A percentile compares a stretch with the other conserved stretches of the same genome.
These are phyloP conservation scores for Petrolisthes cinctipes DNA, from an alignment of 2,888 invertebrate genomes.

Conservation along the genomic window DNA sequence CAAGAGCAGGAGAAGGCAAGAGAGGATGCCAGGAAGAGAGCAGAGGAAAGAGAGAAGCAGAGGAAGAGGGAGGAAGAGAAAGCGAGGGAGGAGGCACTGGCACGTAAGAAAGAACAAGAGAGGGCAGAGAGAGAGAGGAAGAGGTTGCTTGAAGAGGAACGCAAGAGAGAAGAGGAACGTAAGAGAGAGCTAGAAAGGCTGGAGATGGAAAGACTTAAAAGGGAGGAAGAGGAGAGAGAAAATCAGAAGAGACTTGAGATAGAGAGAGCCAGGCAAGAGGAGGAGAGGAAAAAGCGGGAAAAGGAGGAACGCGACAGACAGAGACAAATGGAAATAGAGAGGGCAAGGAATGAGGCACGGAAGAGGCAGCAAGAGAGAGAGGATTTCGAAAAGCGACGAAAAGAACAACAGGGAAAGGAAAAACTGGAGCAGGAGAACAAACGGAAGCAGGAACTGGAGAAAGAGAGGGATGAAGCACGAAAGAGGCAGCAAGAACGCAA, in stretches of 20 bases:
- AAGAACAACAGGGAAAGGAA: conserved; percentile 12
- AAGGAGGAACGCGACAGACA: background rate
- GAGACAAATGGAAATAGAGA: background rate
- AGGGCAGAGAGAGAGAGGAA: background rate
- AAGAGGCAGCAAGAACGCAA: conserved; percentile 24
- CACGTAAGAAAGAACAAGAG: background rate
- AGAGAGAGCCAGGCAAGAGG: conserved; percentile 27
- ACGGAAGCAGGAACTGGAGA: background rate
- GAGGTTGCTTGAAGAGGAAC: background rate
- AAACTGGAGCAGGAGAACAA: conserved; percentile 6
- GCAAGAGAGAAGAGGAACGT: background rate
- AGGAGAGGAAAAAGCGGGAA: background rate
- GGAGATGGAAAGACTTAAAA: background rate
- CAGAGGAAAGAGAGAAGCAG: conserved; percentile 1
- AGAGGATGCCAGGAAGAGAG: conserved; percentile 6
- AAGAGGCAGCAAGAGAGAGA: background rate
- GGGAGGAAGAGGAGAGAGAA: conserved; percentile 18
- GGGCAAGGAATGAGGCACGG: background rate
- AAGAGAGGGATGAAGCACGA: background rate
- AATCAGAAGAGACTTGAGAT: background rate
- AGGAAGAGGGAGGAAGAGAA: background rate
- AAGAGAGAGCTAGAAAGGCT: conserved; percentile 9
- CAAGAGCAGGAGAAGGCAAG: background rate
- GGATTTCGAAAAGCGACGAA: background rate
- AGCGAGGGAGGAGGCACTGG: background rate